Base-by-base conservation (phyloP, 2,113 vertebrate genomes). In the Gymnocephalus cernua region DNA sequence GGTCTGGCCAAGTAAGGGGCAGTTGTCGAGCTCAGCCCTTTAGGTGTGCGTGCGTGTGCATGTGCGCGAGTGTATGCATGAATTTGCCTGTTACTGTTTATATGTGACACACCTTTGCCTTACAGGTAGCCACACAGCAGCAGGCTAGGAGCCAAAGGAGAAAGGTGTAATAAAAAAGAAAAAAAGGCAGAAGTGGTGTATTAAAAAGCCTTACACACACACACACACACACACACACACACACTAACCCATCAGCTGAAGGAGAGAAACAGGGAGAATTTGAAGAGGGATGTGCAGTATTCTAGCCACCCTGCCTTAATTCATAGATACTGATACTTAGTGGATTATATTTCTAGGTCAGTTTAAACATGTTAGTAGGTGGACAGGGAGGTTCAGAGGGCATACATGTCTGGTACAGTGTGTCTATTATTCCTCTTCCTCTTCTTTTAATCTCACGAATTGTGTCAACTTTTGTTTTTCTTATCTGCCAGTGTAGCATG, bases 71-170 rank as follows among this genome's bases (percentile, higher is more conserved):
- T 74, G 86, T 81, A 80, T 79, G 86, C 85, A 89, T 92, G 91
- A 83, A 77, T 88, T 58, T 89, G 82, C 86, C 87, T 84, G 85
- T 89, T 86, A 77, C 61, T 85, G 86, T 92, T 84, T 91, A 78
- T 91, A 88, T 64, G 74, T 83, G 89, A 91, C 83, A 93, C 92
- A 94, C 91, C 84, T 91, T 88, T 93, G 93, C 93, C 93, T 94
- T 94, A 94, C 88, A 89, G 92, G 88, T 90, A 85, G 90, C 69
- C 87, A 90, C 87, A 85, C 89, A 92, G 84, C 92, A 93, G 92
- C 90, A 93, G 92, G 62, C 91, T 89, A 88, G 78, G 83, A 91
- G 88, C 92, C 91, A 89, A 90, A 91, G 77, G 89, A 84, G 78
- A 83, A 76, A 82, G 54, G 57, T 80, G 74, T 79, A 7, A 7